Base-by-base conservation (phyloP, 2,888 invertebrate species). In the Macrophya annulata region DNA sequence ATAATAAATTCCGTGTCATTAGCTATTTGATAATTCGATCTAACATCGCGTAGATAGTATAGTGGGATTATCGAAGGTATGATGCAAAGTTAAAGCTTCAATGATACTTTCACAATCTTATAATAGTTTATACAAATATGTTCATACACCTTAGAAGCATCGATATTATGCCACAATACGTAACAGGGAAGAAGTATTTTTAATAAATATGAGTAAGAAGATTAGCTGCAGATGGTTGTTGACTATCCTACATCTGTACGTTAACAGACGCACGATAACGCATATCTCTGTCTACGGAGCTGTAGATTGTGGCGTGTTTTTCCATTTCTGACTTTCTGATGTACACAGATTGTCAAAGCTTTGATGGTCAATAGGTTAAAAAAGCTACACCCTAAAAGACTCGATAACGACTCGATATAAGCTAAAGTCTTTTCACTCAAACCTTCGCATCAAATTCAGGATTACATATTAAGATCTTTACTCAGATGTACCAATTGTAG, bases 361-460 rank as follows among this genome's bases (percentile, higher is more conserved):
- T 9, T 25, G 74, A 48, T 74, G 74, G 25, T 74, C 74, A 74
- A 74, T 74, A 45, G 45, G 45, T 74, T 4, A 21, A 8, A 74
- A 15, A 45, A 45, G 48, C 48, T 9, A 74, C 74, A 74, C 45
- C 43, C 45, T 43, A 48, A 15, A 43, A 21, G 25, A 45, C 45
- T 48, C 9, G 25, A 25, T 5, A 74, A 21, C 21, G 10, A 2
- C 40, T 71, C 17, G 37, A 40, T 40, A 37, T 15, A 40, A 40
- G 37, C 37, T 17, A 4, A 40, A 40, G 40, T 17, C 17, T 71
- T 37, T 25, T 6, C 71, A 71, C 12, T 31, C 71, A 31, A 71
- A 40, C 6, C 68, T 68, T 25, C 21, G 10, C 21, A 62, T 62
- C 62, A 62, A n/a, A n/a, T n/a, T 25, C 12, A 31, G 9, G 21